Evolutionary conservation across 2,113 vertebrate genomes (phyloP).

Genomic region (Glareola pratincola): DNA sequence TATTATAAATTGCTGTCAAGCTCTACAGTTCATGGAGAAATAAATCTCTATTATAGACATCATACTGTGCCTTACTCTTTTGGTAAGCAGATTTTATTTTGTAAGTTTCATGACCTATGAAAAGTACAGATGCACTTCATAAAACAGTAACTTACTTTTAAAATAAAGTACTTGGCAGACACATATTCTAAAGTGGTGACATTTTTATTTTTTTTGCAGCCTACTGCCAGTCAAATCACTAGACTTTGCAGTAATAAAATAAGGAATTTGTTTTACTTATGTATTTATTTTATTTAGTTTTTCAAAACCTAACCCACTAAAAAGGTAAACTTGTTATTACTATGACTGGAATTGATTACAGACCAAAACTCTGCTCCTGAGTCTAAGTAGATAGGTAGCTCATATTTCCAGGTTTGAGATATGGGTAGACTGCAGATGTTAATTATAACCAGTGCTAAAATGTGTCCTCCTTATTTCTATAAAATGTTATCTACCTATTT

Average conservation of each 20-base stretch:
- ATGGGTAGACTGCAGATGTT: neutral
- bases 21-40: neutral
- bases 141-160: neutral
- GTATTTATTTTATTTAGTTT: neutral
- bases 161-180: neutral
- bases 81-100: neutral
- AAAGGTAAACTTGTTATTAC: neutral
- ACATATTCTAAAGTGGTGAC: neutral
- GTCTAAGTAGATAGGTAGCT: neutral
- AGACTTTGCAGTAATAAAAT: rapidly evolving
- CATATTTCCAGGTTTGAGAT: neutral
- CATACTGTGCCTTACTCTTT: neutral
- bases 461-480: neutral
- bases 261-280: neutral
- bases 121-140: neutral
- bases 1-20: neutral
- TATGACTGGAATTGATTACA: neutral
- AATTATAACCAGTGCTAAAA: neutral
- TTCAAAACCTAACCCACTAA: neutral
- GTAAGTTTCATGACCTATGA: neutral
- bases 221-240: neutral
- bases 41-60: neutral
- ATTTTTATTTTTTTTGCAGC: neutral
- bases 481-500: neutral
- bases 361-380: neutral